Conservation (phyloP, 2,888 invertebrate species). For the Alsophila aescularia region DNA sequence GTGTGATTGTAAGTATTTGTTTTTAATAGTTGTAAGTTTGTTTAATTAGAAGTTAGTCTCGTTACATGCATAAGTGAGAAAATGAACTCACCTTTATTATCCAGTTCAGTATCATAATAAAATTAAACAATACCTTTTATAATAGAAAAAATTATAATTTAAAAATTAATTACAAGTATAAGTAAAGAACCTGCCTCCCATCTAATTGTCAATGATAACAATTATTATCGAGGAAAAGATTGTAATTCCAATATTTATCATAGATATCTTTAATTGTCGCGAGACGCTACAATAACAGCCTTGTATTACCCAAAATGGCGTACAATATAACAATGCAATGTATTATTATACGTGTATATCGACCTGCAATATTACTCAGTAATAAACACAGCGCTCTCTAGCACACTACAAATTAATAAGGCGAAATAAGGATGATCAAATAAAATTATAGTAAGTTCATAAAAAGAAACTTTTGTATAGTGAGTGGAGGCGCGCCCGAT, state of each 20-base stretch:
- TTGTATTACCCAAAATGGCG: constrained; percentile 55
- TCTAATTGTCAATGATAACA: constrained; percentile 57
- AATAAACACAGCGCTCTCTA: constrained; percentile 32
- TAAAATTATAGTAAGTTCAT: constrained; percentile 50
- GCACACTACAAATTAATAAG: constrained; percentile 28
- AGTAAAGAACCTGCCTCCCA: constrained; percentile 65
- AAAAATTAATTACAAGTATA: constrained; percentile 82
- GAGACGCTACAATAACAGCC: constrained; percentile 44
- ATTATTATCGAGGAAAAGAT: constrained; percentile 45
- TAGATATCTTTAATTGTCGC: constrained; percentile 40
- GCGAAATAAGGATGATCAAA: constrained; percentile 56
- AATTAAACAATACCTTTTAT: constrained; percentile 65
- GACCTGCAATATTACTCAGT: constrained; percentile 64
- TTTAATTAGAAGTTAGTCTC: constrained; percentile 4
- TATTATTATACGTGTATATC: constrained; percentile 41
- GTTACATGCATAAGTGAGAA: neutral
- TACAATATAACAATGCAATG: constrained; percentile 54
- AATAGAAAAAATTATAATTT: constrained; percentile 85
- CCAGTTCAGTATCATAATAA: constrained; percentile 33
- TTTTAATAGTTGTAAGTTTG: no score
- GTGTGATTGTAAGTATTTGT: neutral
- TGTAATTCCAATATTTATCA: constrained; percentile 36
- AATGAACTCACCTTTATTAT: constrained; percentile 48
- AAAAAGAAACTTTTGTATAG: constrained; percentile 53
- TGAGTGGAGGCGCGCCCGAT: constrained; percentile 72